phyloP scores from a whole-genome alignment of 2,797 vertebrate genomes.

The Falco berigora region DNA sequence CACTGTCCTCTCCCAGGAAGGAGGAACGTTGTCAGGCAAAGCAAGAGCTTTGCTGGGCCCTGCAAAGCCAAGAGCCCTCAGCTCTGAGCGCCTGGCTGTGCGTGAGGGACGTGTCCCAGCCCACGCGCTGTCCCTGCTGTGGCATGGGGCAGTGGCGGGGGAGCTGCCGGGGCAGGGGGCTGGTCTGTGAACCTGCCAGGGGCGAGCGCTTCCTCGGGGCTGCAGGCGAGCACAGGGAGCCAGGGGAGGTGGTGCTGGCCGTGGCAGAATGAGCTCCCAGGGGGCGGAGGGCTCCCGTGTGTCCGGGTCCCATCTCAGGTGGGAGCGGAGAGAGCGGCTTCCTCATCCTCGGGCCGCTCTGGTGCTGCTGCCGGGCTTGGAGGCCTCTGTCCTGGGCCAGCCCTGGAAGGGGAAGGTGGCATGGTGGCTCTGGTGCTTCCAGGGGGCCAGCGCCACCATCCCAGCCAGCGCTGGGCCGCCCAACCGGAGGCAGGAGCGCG shows the following conservation, averaged over 20 bases:
- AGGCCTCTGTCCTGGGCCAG: background rate
- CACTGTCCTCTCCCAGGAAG: background rate
- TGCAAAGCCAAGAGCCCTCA: background rate
- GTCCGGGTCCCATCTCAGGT: rapidly evolving
- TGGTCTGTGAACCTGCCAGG: background rate
- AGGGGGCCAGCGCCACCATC: background rate
- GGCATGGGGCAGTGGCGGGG: background rate
- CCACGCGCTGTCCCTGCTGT: rapidly evolving
- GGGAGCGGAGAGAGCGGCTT: background rate
- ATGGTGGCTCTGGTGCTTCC: rapidly evolving
- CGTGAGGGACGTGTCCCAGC: rapidly evolving
- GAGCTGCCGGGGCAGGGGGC: background rate
- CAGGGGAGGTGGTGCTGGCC: background rate
- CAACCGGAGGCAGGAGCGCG: background rate
- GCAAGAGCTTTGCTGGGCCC: background rate
- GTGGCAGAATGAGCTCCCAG: background rate
- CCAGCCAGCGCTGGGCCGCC: background rate
- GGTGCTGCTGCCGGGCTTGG: background rate
- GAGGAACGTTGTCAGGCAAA: background rate
- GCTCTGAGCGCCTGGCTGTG: background rate
- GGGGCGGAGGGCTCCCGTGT: rapidly evolving
- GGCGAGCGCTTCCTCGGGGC: background rate
- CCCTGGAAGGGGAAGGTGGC: background rate
- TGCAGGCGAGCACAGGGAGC: too few relatives aligned
- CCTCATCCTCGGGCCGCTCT: rapidly evolving